These are phyloP conservation scores for Syngnathus typhle DNA, from an alignment of 2,113 vertebrate species.

Conservation along the genomic window DNA sequence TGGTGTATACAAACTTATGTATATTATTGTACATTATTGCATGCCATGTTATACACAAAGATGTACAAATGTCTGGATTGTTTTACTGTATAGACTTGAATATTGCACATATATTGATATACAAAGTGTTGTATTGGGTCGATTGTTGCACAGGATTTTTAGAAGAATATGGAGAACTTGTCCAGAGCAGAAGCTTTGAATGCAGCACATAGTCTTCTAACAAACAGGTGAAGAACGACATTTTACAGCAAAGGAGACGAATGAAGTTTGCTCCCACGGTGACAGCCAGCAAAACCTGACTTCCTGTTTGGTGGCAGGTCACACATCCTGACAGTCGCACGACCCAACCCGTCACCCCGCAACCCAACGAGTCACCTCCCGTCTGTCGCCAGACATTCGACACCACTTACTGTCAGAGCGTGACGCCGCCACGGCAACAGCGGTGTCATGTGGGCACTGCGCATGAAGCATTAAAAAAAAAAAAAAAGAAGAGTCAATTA, in stretches of 20 bases:
- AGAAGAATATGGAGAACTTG: background rate
- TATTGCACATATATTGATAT: background rate
- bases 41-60: background rate
- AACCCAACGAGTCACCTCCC: constrained; percentile 7
- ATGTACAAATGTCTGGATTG: too few species aligned
- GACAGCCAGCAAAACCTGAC: background rate
- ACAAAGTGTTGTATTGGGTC: background rate
- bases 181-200: background rate
- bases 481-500: constrained; percentile 58
- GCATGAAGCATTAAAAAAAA: constrained; percentile 20
- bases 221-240: background rate
- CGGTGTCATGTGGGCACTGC: constrained; percentile 15
- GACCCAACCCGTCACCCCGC: background rate
- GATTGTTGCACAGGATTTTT: background rate
- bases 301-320: constrained; percentile 34
- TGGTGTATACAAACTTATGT: too few species aligned
- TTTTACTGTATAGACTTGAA: too few species aligned
- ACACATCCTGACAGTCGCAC: constrained; percentile 48
- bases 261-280: constrained; percentile 18
- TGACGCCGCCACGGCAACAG: constrained; percentile 27
- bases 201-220: background rate
- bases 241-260: background rate
- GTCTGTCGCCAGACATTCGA: constrained; percentile 34
- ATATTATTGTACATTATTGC: background rate
- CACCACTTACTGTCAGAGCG: constrained; percentile 27